Evolutionary conservation across 2,797 vertebrate genomes (phyloP).

Genomic region (Micropoecilia bifurca): DNA sequence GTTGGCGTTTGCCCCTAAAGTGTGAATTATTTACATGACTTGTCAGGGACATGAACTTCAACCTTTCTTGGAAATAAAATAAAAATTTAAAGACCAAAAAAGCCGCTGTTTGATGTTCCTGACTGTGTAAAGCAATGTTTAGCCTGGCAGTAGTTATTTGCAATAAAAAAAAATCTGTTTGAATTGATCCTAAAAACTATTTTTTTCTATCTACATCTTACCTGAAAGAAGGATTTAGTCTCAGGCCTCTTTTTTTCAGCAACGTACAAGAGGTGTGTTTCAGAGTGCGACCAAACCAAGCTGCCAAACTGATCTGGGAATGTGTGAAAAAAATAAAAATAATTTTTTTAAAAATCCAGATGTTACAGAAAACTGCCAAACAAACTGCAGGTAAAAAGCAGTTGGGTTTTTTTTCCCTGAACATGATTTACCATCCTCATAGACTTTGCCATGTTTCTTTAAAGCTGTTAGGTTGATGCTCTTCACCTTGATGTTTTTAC

Average conservation of each 20-base stretch:
- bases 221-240: conserved; percentile 92
- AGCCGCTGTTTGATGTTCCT: neutral
- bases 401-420: neutral
- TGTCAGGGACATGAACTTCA: neutral
- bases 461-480: conserved; percentile 90
- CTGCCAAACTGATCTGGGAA: conserved; percentile 92
- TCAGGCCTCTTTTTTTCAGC: conserved; percentile 95
- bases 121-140: neutral
- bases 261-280: conserved; percentile 96
- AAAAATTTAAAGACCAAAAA: neutral
- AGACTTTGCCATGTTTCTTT: conserved; percentile 93
- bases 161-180: neutral
- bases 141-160: neutral
- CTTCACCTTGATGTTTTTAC: conserved; percentile 93
- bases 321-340: conserved; percentile 9
- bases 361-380: neutral
- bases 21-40: conserved; percentile 1
- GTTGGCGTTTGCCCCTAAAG: neutral
- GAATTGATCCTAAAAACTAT: neutral
- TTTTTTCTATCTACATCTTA: conserved; percentile 43
- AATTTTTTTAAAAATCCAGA: conserved; percentile 18
- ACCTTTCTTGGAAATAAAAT: neutral
- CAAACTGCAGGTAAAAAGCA: neutral
- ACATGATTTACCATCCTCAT: conserved; percentile 87
- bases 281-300: conserved; percentile 97